Percentiles rank a stretch among this genome's conserved stretches.
Evolutionary conservation across 2,113 vertebrate species (phyloP).

Genomic region (Mola mola): DNA sequence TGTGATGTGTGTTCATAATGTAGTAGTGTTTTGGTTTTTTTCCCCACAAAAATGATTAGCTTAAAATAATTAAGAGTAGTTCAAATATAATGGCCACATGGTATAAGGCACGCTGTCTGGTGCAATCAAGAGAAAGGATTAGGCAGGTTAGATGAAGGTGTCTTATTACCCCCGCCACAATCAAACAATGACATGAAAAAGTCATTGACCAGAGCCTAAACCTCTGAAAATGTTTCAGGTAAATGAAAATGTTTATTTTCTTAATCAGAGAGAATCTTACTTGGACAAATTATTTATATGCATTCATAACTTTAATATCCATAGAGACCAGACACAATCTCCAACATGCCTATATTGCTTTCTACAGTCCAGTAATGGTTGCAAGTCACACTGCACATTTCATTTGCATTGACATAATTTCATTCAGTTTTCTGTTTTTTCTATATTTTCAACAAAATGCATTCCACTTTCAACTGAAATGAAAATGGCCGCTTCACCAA

Average conservation of each 20-base stretch:
- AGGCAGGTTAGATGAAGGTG: too few relatives aligned
- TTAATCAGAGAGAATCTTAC: not conserved
- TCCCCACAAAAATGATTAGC: too few relatives aligned
- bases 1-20: too few relatives aligned
- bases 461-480: conserved; percentile 22
- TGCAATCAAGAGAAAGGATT: too few relatives aligned
- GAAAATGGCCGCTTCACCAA: conserved; percentile 27
- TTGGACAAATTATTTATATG: conserved; percentile 4
- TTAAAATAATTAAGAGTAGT: too few relatives aligned
- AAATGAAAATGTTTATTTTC: not conserved
- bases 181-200: too few relatives aligned
- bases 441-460: conserved; percentile 51
- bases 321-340: conserved; percentile 12
- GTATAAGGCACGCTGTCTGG: too few relatives aligned
- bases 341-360: conserved; percentile 30
- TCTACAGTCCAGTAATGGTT: conserved; percentile 37
- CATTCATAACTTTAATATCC: too few relatives aligned
- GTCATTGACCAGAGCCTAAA: not conserved
- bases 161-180: too few relatives aligned
- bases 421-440: conserved; percentile 23
- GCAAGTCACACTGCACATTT: conserved; percentile 37
- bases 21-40: too few relatives aligned
- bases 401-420: conserved; percentile 37
- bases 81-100: too few relatives aligned
- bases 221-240: too few relatives aligned